Base-by-base conservation (phyloP, 2,888 invertebrate genomes). In the Cosmia trapezina region DNA sequence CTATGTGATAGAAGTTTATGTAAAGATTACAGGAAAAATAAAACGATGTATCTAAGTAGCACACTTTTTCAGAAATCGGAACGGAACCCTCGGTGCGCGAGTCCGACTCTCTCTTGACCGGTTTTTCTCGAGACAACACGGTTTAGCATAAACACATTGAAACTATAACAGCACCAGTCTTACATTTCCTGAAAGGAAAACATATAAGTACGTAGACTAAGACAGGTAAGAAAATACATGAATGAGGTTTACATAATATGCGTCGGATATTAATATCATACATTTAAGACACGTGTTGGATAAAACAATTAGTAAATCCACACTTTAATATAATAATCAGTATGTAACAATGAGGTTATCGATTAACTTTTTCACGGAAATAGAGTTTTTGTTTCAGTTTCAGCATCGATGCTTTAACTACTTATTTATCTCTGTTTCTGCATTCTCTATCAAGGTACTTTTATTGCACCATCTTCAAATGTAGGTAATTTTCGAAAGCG, bases 271-370 rank as follows among this genome's bases (percentile, higher is more conserved):
- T 64, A 61, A 57, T 78, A 64, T 19, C 2, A 72, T 64, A 54
- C 3, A 61, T 72, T 51, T 72, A 56, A 41, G 54, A 79, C 70
- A 80, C 80, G 75, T 75, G 70, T 59, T 33, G 14, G 22, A 14
- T 17, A 43, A n/a, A 28, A 12, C 28, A 2, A 61, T 57, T 57
- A 53, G 11, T 59, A 37, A 57, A 4, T 5, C 22, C 59, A 41
- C 43, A n/a, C 45, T 60, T 60, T 67, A 12, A 14, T 45, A 37
- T 9, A 17, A 41, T 9, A 28, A 45, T 47, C 9, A 37, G 8
- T 41, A 12, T 12, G 7, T 22, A 37, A 37, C 5, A 51, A 66
- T n/a, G 4, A 60, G 9, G 14, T n/a, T 14, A 37, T n/a, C n/a
- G n/a, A n/a, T n/a, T n/a, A n/a, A n/a, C 4, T 7, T 19, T 22